Percentiles rank a stretch among this genome's conserved stretches.
phyloP scores from a whole-genome alignment of 92 coral and sea anemone species.

The Diadumene lineata region DNA sequence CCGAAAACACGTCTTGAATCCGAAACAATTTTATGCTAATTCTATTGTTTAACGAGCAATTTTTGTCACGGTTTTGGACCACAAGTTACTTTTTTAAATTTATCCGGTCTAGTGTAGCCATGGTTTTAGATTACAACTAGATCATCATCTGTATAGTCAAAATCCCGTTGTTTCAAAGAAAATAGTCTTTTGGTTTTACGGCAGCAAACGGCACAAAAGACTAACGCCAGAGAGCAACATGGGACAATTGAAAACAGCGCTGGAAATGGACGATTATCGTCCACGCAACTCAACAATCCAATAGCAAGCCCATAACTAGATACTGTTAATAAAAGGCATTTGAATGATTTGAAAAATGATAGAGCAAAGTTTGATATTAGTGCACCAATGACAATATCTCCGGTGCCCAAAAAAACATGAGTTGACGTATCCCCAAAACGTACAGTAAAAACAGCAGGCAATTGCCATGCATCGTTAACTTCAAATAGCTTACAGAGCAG shows the following conservation, averaged over 20 bases:
- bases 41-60: no score
- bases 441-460: slow-evolving; percentile 91
- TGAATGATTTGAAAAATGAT: slow-evolving; percentile 87
- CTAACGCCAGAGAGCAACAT: slow-evolving; percentile 72
- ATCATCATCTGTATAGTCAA: slow-evolving; percentile 29
- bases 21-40: no score
- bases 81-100: no score
- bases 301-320: slow-evolving; percentile 85
- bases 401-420: slow-evolving; percentile 94
- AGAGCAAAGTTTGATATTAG: slow-evolving; percentile 87
- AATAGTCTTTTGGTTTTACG: slow-evolving; percentile 83
- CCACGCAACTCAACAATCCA: slow-evolving; percentile 80
- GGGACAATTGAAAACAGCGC: slow-evolving; percentile 94
- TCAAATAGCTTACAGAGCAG: slow-evolving; percentile 85
- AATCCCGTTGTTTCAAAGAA: slow-evolving; percentile 59
- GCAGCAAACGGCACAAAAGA: slow-evolving; percentile 78
- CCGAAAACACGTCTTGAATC: no score
- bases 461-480: slow-evolving; percentile 92
- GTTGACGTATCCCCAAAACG: slow-evolving; percentile 82
- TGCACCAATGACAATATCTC: slow-evolving; percentile 91
- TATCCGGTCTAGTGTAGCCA: no score
- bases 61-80: no score
- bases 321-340: slow-evolving; percentile 77
- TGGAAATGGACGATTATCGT: slow-evolving; percentile 83
- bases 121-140: slow-evolving; percentile 58